Percentiles rank a stretch among this genome's conserved stretches.
phyloP scores from a whole-genome alignment of 1,140 invertebrate species.

The Cherax quadricarinatus region DNA sequence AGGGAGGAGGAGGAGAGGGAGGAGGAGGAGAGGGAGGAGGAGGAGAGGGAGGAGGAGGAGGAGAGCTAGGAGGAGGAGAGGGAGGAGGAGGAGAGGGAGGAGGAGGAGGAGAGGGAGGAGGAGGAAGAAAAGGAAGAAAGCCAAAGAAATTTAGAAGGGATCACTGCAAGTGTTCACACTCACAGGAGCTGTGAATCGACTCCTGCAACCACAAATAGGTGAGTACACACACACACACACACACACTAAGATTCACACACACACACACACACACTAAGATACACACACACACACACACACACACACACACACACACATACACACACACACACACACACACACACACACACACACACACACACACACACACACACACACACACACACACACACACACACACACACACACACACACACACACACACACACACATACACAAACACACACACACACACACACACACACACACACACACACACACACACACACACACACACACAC shows the following conservation, averaged over 20 bases:
- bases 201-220: neutral
- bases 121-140: too few species aligned
- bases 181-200: too few species aligned
- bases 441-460: slow-evolving; percentile 1
- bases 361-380: slow-evolving; percentile 9
- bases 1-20: neutral
- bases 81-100: neutral
- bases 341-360: slow-evolving; percentile 30
- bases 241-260: slow-evolving; percentile 7
- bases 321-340: slow-evolving; percentile 32
- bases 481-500: slow-evolving; percentile 20
- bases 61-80: neutral
- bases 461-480: slow-evolving; percentile 13
- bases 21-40: neutral
- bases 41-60: too few species aligned
- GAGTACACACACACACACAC: slow-evolving; percentile 19
- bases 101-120: too few species aligned
- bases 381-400: slow-evolving; percentile 4
- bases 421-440: slow-evolving; percentile 23
- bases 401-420: slow-evolving; percentile 2
- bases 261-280: slow-evolving; percentile 19
- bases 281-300: slow-evolving; percentile 33
- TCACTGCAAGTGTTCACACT: too few species aligned
- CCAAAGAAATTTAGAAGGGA: too few species aligned
- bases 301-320: slow-evolving; percentile 15